Conservation (phyloP, 2,113 vertebrate species). For the Nanorana parkeri region DNA sequence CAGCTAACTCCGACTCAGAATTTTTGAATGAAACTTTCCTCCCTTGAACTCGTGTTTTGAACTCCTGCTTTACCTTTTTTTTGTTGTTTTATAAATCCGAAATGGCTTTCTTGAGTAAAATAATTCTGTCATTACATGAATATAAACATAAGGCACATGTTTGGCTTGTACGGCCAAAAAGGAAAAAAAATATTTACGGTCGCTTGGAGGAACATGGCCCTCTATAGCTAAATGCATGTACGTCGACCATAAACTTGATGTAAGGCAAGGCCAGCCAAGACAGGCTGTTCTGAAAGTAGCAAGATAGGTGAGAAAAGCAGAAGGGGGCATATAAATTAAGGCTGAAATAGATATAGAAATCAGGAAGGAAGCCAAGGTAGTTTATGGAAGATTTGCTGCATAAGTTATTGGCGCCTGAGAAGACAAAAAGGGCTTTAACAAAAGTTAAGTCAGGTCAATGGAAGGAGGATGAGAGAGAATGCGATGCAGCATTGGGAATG, state of each 20-base stretch:
- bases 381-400: constrained; percentile 10
- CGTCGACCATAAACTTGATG: constrained; percentile 20
- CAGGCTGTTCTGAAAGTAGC: constrained; percentile 26
- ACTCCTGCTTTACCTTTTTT: constrained; percentile 53
- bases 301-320: constrained; percentile 42
- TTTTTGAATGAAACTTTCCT: constrained; percentile 69
- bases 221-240: constrained; percentile 12
- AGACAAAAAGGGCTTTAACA: not conserved
- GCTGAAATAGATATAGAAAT: constrained; percentile 31
- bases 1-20: constrained; percentile 69
- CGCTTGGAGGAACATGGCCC: not conserved
- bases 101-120: constrained; percentile 48
- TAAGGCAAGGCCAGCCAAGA: not conserved
- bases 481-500: not conserved
- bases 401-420: constrained; percentile 7
- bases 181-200: constrained; percentile 16
- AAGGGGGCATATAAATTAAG: constrained; percentile 31
- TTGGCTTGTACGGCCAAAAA: not conserved
- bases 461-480: constrained; percentile 1
- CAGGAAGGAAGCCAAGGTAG: constrained; percentile 1
- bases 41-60: constrained; percentile 65
- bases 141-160: constrained; percentile 37
- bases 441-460: constrained; percentile 41
- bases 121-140: constrained; percentile 49
- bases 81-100: constrained; percentile 26